Conservation (phyloP, 2,797 vertebrate genomes). For the Falco columbarius region DNA sequence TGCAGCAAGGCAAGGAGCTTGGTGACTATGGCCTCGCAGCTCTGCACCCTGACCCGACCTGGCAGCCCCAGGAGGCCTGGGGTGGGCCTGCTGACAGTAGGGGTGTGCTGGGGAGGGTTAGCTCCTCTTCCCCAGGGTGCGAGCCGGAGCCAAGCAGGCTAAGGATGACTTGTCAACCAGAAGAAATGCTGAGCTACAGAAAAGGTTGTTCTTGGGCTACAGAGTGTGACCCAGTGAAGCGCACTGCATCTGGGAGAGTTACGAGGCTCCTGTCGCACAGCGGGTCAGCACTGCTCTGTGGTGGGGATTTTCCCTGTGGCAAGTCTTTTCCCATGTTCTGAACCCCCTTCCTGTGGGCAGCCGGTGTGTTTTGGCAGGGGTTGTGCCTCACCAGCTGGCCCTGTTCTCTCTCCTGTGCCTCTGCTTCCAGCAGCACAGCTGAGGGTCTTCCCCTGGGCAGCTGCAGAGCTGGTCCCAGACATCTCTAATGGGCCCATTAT, state of each 20-base stretch:
- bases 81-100: neutral
- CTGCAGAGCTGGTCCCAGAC: constrained; percentile 47
- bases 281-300: neutral
- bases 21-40: neutral
- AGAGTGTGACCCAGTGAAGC: neutral
- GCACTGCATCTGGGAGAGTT: neutral
- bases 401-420: neutral
- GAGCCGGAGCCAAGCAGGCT: neutral
- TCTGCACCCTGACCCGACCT: fast-evolving
- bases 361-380: neutral
- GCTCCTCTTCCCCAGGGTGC: neutral
- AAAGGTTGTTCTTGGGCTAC: neutral
- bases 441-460: constrained; percentile 30
- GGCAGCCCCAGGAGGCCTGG: neutral
- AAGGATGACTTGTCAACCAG: neutral
- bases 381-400: neutral
- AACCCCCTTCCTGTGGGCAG: neutral
- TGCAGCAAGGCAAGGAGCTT: neutral
- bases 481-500: constrained; percentile 54
- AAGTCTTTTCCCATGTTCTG: neutral
- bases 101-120: neutral
- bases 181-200: neutral
- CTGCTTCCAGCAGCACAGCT: constrained; percentile 26
- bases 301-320: neutral
- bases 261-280: neutral